These are phyloP conservation scores for Sylvietta virens DNA, from an alignment of 2,113 vertebrate species.

Conservation along the genomic window DNA sequence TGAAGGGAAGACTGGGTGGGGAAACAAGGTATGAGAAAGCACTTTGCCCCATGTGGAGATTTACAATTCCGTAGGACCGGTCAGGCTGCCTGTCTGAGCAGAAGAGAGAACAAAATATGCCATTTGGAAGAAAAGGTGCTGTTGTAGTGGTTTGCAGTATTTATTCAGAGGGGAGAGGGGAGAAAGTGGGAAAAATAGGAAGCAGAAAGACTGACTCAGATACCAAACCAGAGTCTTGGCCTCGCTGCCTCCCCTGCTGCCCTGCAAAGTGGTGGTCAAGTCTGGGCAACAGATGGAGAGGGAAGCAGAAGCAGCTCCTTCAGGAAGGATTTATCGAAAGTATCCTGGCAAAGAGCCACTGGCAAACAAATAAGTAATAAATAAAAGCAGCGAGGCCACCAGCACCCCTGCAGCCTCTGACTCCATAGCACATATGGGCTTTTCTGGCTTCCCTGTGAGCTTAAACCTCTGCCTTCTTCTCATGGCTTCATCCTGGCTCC, in stretches of 20 bases:
- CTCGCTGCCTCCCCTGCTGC: not conserved
- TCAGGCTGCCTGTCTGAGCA: not conserved
- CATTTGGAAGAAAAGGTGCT: not conserved
- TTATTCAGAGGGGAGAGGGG: not conserved
- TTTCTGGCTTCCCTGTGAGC: not conserved
- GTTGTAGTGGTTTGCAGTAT: not conserved
- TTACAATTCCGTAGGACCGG: not conserved
- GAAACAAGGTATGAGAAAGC: not conserved
- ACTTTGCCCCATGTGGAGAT: not conserved
- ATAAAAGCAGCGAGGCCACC: not conserved
- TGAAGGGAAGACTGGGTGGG: not conserved
- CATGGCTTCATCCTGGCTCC: not conserved
- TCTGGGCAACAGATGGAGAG: conserved; percentile 6
- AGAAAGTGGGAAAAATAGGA: not conserved
- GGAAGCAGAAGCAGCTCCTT: not conserved
- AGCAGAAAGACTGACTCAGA: not conserved
- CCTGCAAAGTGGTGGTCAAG: not conserved
- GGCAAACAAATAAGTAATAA: conserved; percentile 30
- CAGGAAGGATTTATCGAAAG: not conserved
- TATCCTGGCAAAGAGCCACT: not conserved
- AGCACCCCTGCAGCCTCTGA: not conserved
- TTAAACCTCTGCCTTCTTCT: not conserved
- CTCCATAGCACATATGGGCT: not conserved
- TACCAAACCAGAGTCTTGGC: not conserved
- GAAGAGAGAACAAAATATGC: not conserved